These are phyloP conservation scores for Andrena camellia DNA, from an alignment of 2,888 invertebrate genomes.

Conservation along the genomic window DNA sequence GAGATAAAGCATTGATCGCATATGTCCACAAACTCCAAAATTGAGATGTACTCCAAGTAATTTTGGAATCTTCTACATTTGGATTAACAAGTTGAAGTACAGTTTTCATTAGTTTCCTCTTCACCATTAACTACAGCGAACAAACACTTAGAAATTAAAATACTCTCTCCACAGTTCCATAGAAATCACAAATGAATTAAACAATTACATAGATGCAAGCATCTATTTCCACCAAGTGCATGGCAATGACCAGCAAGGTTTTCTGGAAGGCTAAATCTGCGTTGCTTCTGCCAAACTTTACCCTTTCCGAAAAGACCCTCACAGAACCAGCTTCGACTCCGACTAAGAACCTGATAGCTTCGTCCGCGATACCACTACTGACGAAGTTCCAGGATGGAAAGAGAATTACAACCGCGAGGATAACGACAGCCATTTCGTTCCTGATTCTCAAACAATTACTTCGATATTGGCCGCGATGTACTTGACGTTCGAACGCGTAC, in stretches of 20 bases:
- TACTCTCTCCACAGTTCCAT: neutral
- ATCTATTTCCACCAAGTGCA: conserved; percentile 68
- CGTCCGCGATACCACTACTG: conserved; percentile 75
- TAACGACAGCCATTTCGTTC: conserved; percentile 76
- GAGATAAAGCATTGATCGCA: conserved; percentile 73
- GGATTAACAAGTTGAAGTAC: conserved; percentile 74
- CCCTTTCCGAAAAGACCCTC: conserved; percentile 75
- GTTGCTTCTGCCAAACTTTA: conserved; percentile 70
- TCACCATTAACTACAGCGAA: conserved; percentile 73
- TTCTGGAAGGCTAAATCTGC: conserved; percentile 81
- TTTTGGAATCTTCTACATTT: conserved; percentile 27
- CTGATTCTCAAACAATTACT: conserved; percentile 76
- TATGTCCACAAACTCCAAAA: conserved; percentile 75
- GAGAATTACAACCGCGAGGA: conserved; percentile 72
- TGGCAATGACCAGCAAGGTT: conserved; percentile 77
- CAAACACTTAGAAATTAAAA: neutral
- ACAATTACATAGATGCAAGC: conserved; percentile 72
- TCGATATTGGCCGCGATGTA: conserved; percentile 59
- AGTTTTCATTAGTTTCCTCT: conserved; percentile 61
- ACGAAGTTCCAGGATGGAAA: conserved; percentile 75
- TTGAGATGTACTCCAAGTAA: conserved; percentile 71
- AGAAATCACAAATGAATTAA: neutral
- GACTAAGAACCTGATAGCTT: conserved; percentile 75
- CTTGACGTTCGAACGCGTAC: conserved; percentile 73
- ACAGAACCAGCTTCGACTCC: conserved; percentile 73